Evolutionary conservation across 1,140 invertebrate genomes (phyloP).

Genomic region (Euwallacea similis): DNA sequence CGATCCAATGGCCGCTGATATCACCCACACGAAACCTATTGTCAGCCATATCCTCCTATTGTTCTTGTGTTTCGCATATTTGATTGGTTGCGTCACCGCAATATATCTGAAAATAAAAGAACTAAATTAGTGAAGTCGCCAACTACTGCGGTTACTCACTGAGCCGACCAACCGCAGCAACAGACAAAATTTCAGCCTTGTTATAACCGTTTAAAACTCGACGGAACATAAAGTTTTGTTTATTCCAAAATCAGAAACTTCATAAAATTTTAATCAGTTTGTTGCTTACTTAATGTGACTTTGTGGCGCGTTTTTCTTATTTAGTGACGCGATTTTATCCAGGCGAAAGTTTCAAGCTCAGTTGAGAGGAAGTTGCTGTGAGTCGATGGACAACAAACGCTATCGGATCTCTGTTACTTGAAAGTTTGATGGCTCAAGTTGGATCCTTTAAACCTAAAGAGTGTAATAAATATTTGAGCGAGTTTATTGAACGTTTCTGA

Average conservation of each 20-base stretch:
- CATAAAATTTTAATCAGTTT: neutral
- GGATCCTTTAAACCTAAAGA: neutral
- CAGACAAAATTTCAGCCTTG: neutral
- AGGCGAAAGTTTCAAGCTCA: constrained; percentile 1
- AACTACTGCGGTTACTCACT: no score
- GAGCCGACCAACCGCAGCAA: neutral
- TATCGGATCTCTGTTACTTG: neutral
- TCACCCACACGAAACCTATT: constrained; percentile 95
- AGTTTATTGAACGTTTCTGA: no score
- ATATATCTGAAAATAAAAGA: constrained; percentile 80
- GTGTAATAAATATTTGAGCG: no score
- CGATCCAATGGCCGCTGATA: constrained; percentile 94
- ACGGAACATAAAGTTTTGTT: no score
- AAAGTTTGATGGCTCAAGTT: constrained; percentile 3
- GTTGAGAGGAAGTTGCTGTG: neutral
- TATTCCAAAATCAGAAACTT: no score
- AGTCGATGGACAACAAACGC: constrained; percentile 2
- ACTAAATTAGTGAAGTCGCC: no score
- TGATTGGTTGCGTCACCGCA: constrained; percentile 97
- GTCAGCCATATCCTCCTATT: constrained; percentile 92
- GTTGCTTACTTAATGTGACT: neutral
- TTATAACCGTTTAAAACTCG: no score
- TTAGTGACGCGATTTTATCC: neutral
- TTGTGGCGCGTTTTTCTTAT: constrained; percentile 2
- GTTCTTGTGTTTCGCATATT: constrained; percentile 98